A percentile compares a stretch with the other conserved stretches of the same genome.
Conservation (phyloP, 2,797 vertebrate species). For the Tenualosa ilisha region DNA sequence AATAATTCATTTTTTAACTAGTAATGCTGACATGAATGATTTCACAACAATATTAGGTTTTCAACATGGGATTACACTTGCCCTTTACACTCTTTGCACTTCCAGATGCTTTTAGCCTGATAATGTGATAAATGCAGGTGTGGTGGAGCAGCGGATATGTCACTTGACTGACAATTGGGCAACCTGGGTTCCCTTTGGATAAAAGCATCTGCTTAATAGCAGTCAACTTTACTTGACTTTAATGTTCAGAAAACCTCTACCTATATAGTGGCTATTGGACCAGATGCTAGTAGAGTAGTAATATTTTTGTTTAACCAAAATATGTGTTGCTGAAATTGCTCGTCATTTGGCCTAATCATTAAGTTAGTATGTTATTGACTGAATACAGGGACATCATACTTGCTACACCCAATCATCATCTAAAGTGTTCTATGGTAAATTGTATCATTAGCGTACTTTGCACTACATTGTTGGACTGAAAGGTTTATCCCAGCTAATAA, state of each 20-base stretch:
- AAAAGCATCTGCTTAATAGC: too few species aligned
- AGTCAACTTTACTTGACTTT: too few species aligned
- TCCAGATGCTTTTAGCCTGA: not conserved
- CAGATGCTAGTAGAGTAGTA: not conserved
- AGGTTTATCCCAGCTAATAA: not conserved
- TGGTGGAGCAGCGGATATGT: too few species aligned
- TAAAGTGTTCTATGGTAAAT: not conserved
- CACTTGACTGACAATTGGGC: too few species aligned
- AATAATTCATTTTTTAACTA: not conserved
- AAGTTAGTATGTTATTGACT: not conserved
- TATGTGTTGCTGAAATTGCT: not conserved
- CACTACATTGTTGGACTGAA: not conserved
- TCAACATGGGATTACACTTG: not conserved
- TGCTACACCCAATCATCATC: not conserved
- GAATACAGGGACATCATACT: not conserved
- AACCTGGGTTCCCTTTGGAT: too few species aligned
- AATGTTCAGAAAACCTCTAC: not conserved
- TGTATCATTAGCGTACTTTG: not conserved
- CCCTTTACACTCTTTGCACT: not conserved
- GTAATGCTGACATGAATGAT: not conserved
- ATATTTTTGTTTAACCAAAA: not conserved
- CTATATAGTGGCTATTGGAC: constrained; percentile 1
- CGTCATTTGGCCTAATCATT: not conserved
- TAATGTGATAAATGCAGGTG: not conserved
- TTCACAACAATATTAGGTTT: not conserved